phyloP scores from a whole-genome alignment of 2,888 invertebrate genomes.

The Phragmatobia fuliginosa region DNA sequence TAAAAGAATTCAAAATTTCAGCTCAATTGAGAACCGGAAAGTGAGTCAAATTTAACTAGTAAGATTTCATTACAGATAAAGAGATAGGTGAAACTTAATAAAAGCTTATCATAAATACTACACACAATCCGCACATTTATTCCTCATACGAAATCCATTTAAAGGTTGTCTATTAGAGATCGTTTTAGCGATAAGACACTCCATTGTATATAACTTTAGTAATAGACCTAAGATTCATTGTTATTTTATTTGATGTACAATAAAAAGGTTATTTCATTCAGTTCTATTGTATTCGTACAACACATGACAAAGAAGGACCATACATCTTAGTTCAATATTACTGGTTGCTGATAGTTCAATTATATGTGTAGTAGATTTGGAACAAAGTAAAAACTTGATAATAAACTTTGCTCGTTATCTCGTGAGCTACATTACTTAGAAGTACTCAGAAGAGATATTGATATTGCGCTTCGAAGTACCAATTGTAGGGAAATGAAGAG shows the following conservation, averaged over 20 bases:
- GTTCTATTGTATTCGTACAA: not conserved
- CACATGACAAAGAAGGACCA: not conserved
- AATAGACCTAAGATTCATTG: conserved; percentile 6
- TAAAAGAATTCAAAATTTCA: too few relatives aligned
- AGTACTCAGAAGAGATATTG: conserved; percentile 51
- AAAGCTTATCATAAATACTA: too few relatives aligned
- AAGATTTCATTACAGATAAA: too few relatives aligned
- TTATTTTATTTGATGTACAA: conserved; percentile 4
- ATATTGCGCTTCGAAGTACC: conserved; percentile 49
- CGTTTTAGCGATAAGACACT: not conserved
- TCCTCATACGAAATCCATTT: not conserved
- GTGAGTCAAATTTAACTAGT: too few relatives aligned
- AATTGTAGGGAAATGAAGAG: conserved; percentile 47
- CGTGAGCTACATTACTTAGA: conserved; percentile 39
- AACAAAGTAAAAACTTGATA: conserved; percentile 41
- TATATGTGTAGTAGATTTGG: conserved; percentile 21
- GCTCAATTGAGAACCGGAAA: too few relatives aligned
- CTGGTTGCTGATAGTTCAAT: conserved; percentile 14
- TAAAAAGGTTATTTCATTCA: not conserved
- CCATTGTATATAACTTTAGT: conserved; percentile 1
- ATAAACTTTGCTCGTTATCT: conserved; percentile 54
- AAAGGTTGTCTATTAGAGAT: not conserved
- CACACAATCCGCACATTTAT: not conserved
- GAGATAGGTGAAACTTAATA: too few relatives aligned
- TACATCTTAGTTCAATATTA: not conserved